Evolutionary conservation across 35 echinoderm and acorn worm genomes (phyloP).

Genomic region (Eucidaris tribuloides): DNA sequence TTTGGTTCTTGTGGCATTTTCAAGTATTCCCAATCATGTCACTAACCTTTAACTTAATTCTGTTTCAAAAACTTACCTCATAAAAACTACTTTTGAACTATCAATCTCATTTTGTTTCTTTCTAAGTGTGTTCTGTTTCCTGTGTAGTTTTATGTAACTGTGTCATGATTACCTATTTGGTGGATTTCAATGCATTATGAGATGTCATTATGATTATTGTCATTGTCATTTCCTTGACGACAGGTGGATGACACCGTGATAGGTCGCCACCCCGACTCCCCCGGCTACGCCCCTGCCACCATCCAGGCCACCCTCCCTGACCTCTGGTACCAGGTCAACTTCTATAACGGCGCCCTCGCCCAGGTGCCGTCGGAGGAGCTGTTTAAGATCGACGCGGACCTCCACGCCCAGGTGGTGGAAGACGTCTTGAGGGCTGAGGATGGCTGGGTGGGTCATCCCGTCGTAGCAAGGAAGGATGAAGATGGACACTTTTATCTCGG

Average conservation of each 20-base stretch:
- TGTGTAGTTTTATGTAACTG: no score
- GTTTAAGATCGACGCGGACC: slow-evolving; percentile 47
- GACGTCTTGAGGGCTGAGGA: slow-evolving; percentile 68
- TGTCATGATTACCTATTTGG: no score
- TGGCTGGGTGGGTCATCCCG: slow-evolving; percentile 73
- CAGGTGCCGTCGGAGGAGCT: slow-evolving; percentile 91
- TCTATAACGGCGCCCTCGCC: slow-evolving; percentile 72
- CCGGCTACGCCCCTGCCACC: slow-evolving; percentile 77
- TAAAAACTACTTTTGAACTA: no score
- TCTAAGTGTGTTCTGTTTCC: no score
- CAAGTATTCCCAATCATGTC: no score
- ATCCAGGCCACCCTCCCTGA: slow-evolving; percentile 52
- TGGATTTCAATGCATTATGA: no score
- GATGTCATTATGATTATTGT: no score
- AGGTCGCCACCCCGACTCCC: slow-evolving; percentile 75
- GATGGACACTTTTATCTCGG: slow-evolving; percentile 77
- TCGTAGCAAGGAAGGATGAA: slow-evolving; percentile 70
- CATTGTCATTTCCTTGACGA: no score
- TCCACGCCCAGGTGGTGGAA: slow-evolving; percentile 47
- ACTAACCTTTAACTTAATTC: no score
- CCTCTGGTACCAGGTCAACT: slow-evolving; percentile 85
- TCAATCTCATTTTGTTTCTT: no score
- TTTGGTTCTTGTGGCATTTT: no score
- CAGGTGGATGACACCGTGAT: slow-evolving; percentile 71
- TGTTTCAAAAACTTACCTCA: no score